Evolutionary conservation across 2,888 invertebrate genomes (phyloP).

Genomic region (Cantharis rustica): DNA sequence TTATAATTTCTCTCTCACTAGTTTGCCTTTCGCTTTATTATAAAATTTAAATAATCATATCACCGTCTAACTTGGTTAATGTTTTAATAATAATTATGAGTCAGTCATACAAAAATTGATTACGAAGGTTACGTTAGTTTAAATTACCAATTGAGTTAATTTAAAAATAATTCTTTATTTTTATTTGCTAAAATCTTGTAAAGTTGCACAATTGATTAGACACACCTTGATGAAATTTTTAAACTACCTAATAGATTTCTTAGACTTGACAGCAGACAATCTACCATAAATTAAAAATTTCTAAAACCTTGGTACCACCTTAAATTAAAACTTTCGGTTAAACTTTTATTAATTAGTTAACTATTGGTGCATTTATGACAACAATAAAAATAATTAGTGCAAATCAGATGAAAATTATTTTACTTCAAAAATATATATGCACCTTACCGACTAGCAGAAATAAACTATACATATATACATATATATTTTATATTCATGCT

Average conservation of each 20-base stretch:
- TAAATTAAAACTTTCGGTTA: neutral
- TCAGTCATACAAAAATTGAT: neutral
- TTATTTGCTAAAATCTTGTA: neutral
- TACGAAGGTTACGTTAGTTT: neutral
- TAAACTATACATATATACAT: conserved; percentile 4
- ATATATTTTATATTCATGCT: neutral
- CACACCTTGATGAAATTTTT: neutral
- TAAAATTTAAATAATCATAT: neutral
- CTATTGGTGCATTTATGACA: neutral
- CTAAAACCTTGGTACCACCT: neutral
- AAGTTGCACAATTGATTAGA: neutral
- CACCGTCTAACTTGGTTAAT: neutral
- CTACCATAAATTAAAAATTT: neutral
- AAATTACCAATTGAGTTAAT: neutral
- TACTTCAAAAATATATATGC: neutral
- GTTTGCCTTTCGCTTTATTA: neutral
- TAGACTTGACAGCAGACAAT: neutral
- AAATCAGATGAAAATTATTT: neutral
- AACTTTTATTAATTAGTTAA: neutral
- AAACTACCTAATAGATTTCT: neutral
- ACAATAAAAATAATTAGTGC: neutral
- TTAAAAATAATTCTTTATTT: neutral
- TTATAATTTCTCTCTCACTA: neutral
- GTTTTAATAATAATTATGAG: neutral
- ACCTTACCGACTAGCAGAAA: neutral